Base-by-base conservation (phyloP, 2,113 vertebrate genomes). In the Columba janthina region DNA sequence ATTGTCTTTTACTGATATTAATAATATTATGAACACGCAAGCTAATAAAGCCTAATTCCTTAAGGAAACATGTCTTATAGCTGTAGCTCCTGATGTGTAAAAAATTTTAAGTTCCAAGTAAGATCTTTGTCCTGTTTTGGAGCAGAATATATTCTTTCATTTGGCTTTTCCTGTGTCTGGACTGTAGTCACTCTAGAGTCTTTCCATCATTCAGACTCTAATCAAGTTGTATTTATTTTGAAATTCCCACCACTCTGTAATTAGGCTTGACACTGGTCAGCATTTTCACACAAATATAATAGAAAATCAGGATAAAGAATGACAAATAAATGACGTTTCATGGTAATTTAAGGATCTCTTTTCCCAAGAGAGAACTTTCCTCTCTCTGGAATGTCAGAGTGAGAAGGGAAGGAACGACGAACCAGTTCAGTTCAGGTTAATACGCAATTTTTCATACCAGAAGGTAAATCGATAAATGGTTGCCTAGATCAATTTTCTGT, bases 401-500 rank as follows among this genome's bases (percentile, higher is more conserved):
- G 4, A 88, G 87, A 85, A 93, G 48, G 66, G 88, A 91, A 29
- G 80, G 76, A 96, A 86, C 0, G 44, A 90, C 16, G 34, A 97
- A 88, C 88, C 54, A 75, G 96, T 94, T 75, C 84, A 94, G 78
- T 88, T 94, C 86, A 94, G 90, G 96, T 96, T 96, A 97, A 97
- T 97, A 84, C 57, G 74, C 79, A 89, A 94, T 97, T 96, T 97
- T 94, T 96, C 94, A 96, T 95, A 95, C 85, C 86, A 93, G 95
- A 97, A 94, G 36, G 93, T 94, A 96, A 96, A 96, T 97, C 96
- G 0, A 97, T 97, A 96, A 92, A 93, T 97, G 89, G 94, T 85
- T 96, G 92, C 93, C 95, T 93, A 87, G 86, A 97, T 97, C 96
- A 97, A 97, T 97, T 96, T 97, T 96, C 96, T 97, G 95, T 96